Base-by-base conservation (phyloP, 92 coral and sea anemone species). In the Desmophyllum pertusum region DNA sequence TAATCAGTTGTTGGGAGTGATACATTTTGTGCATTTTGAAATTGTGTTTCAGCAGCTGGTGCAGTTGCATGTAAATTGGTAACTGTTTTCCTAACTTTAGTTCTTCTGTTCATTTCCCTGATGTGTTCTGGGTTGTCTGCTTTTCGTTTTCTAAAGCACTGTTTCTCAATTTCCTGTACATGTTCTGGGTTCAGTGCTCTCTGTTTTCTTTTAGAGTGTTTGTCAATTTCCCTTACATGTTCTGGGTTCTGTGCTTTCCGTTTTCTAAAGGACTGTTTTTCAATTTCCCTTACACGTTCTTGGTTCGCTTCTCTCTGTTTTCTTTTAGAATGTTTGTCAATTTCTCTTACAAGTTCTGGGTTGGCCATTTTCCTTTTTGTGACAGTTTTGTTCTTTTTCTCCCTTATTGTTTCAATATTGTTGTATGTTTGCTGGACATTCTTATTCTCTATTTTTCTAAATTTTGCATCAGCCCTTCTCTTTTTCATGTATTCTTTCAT, bases 401-500 rank as follows among this genome's bases (percentile, higher is more conserved):
- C 80, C 23, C 61, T 75, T 23, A 41, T 77, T 15, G 43, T 52
- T 64, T 79, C 84, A 41, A 10, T 70, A 38, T 70, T 77, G 46
- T 77, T 77, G 64, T 45, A 46, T 61, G 23, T 59, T 21, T 65
- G 18, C 62, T 18, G 31, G 71, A 25, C 23, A 17, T 3, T 3
- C 10, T 4, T 21, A 15, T 55, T 19, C 25, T 55, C 25, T 55
- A 6, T 55, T 57, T 51, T 80, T 51, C 59, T 14, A 27, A 59
- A 59, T 21, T 36, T 76, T 80, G 77, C 39, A 80, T 37, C 27
- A 65, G 75, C 84, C 38, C 84, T 80, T 80, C 62, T 80, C 75
- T 80, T 80, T 80, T 37, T 37, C 64, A 80, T 66, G 59, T 65
- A 80, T 38, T 80, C 76, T 80, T 48, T 66, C 55, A 65, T 80